phyloP scores from a whole-genome alignment of 2,888 invertebrate species.

The Alentia gelatinosa region DNA sequence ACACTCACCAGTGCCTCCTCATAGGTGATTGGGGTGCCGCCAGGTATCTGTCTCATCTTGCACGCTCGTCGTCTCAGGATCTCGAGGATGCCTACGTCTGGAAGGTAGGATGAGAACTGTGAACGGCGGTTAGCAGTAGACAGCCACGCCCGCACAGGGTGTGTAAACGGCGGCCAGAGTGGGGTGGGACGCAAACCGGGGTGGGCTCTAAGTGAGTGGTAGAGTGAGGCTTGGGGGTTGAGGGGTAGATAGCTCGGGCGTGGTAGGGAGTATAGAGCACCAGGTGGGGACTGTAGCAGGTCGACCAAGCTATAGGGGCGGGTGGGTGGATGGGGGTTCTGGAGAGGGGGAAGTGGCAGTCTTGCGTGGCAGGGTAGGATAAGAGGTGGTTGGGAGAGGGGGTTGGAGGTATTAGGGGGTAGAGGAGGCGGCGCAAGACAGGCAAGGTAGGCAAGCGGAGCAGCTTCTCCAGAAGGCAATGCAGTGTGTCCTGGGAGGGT shows the following conservation, averaged over 20 bases:
- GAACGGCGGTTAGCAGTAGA: background rate
- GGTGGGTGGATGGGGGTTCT: background rate
- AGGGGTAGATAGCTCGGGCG: background rate
- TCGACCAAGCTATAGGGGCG: background rate
- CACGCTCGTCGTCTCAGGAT: background rate
- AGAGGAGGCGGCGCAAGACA: background rate
- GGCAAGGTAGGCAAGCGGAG: background rate
- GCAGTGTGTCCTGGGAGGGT: background rate
- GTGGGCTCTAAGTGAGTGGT: background rate
- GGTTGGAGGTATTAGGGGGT: background rate
- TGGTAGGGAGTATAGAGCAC: too few species aligned
- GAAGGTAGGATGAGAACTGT: background rate
- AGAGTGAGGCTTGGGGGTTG: background rate
- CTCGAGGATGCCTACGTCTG: constrained; percentile 21
- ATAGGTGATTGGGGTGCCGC: constrained; percentile 72
- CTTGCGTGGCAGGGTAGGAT: background rate
- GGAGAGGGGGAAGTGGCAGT: too few species aligned
- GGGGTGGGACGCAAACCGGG: background rate
- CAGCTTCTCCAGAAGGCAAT: background rate
- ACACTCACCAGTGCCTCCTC: constrained; percentile 72
- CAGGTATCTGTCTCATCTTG: constrained; percentile 56
- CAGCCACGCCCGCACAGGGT: background rate
- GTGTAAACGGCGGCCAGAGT: background rate
- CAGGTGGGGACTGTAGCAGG: background rate
- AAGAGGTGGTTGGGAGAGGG: background rate